Base-by-base conservation (phyloP, 1,140 invertebrate species). In the Drosophila navojoa region DNA sequence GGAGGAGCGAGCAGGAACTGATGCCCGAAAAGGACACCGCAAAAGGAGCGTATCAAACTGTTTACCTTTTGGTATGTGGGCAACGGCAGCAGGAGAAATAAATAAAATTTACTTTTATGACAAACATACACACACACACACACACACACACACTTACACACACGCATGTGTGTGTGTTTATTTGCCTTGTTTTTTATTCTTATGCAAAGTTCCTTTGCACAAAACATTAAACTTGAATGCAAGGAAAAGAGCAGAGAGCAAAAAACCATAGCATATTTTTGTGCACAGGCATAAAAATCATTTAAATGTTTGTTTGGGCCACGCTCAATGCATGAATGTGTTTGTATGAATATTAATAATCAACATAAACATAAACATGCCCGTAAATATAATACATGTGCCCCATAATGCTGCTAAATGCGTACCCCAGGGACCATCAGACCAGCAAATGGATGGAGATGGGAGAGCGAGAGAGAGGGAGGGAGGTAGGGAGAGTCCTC, bases 151-250 rank as follows among this genome's bases (percentile, higher is more conserved):
- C 25, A 52, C 35, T 22, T 71, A 44, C 0, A 61, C 57, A 38
- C 66, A 57, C 25, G 42, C 22, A 10, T 44, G 13, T 63, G 13
- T 45, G 16, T 52, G 42, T 22, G 27, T 25, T 44, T 11, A 3
- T 38, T 57, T 53, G 42, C n/a, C 7, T 45, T 45, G 15, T 9
- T 42, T 38, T 49, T 50, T 70, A 32, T 55, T 74, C 64, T 45
- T 52, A 77, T 75, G 71, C 71, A 85, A 85, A 85, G 76, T 55
- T 77, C 74, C 47, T 27, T 66, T 66, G 81, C 64, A 77, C 77
- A 57, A 70, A 63, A 54, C 81, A 86, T 85, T 85, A 86, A 85
- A 80, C 74, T 81, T 77, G 71, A 81, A 80, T 86, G 77, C 49
- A 38, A 38, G 54, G 38, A 38, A 58, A 32, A 44, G 15, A 76